A percentile compares a stretch with the other conserved stretches of the same genome.
These are phyloP conservation scores for Conus canariensis DNA, from an alignment of 2,888 invertebrate genomes.

Conservation along the genomic window DNA sequence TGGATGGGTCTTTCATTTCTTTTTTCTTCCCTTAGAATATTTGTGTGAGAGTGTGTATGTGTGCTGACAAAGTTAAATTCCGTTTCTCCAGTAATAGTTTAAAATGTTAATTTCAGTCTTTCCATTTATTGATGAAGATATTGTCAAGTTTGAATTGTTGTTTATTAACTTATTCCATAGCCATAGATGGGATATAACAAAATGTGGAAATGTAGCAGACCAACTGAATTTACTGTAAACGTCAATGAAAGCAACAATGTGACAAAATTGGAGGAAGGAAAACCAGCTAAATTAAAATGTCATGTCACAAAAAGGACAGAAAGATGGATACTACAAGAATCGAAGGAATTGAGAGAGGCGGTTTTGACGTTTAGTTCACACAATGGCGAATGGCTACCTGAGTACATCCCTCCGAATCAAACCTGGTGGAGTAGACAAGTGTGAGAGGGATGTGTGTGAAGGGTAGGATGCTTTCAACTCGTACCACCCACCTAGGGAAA, in stretches of 20 bases:
- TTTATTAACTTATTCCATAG: background rate
- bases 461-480: background rate
- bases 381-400: background rate
- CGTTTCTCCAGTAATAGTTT: background rate
- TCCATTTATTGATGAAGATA: background rate
- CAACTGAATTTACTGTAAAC: background rate
- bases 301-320: background rate
- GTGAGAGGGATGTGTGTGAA: background rate
- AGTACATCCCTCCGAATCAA: background rate
- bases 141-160: conserved; percentile 4
- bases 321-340: background rate
- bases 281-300: background rate
- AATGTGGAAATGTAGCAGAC: background rate
- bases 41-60: background rate
- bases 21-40: background rate
- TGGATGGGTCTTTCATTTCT: background rate
- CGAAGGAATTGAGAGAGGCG: background rate
- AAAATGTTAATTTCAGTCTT: background rate
- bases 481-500: background rate
- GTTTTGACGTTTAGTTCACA: background rate
- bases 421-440: background rate
- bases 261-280: too few relatives aligned
- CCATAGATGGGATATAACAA: background rate
- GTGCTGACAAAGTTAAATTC: background rate
- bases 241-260: background rate